Base-by-base conservation (phyloP, 1,140 invertebrate genomes). In the Brevipalpus yothersi region DNA sequence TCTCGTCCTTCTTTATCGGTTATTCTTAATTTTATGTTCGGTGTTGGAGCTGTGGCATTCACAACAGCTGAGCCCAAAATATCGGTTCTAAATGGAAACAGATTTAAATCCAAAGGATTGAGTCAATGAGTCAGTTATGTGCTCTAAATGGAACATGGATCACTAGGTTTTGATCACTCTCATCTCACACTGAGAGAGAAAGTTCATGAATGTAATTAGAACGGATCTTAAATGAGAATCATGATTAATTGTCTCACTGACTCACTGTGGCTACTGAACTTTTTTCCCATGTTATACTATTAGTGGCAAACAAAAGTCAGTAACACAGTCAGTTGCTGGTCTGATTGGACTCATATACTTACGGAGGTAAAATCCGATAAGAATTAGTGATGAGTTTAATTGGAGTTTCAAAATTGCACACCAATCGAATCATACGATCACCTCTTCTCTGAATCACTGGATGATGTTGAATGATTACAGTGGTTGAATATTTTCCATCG, bases 381-480 rank as follows among this genome's bases (percentile, higher is more conserved):
- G 66, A 65, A 61, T 68, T 70, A n/a, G 64, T 68, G 11, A 72
- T 64, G 2, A 69, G 69, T 58, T 75, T 74, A 65, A 69, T 69
- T 47, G 41, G 69, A 64, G 60, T 68, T 41, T 71, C 67, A 43
- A 74, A 72, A 47, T 77, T 66, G 61, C 78, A 79, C 12, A 75
- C 73, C 0, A 79, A 67, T 62, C 72, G 72, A 21, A 78, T 70
- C 4, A 77, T 72, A 55, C 76, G 69, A 64, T 79, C 78, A 4
- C 76, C 76, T 19, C 75, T 67, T 53, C 75, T 69, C 62, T 79
- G 78, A 23, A 79, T 76, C 56, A 78, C 72, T 1, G 77, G 76
- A 65, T 79, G 78, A 58, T 76, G 73, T 63, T 79, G 78, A 15
- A 79, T 70, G 0, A 79, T 72, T n/a, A 79, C 68, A 0, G 74